Base-by-base conservation (phyloP, 2,888 invertebrate genomes). In the Ophion ellenae region DNA sequence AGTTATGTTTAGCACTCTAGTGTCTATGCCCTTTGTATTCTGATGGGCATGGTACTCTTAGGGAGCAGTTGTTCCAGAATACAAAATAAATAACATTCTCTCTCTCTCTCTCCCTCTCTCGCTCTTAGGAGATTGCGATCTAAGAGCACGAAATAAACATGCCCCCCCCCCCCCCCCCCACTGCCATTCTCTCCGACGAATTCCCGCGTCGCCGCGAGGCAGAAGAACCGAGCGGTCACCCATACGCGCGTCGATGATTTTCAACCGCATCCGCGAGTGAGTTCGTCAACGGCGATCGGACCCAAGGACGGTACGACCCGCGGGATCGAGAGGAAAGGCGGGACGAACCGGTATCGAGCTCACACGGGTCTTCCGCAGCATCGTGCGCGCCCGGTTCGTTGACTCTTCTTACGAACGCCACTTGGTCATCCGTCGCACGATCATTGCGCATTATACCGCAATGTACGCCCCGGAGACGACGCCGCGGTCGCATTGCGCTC, bases 271-370 rank as follows among this genome's bases (percentile, higher is more conserved):
- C n/a, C 32, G 53, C 53, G 53, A 17, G 73, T 71, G 66, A 74
- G 77, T 81, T 85, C 84, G 81, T 81, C 81, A 85, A 81, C 84
- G 57, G 32, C 6, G 36, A 47, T 70, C 47, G 28, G 32, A 70
- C 53, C 24, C 53, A 32, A 17, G 11, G 32, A 28, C 14, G 64
- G n/a, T 32, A 28, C 7, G 32, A 57, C 71, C n/a, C 47, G 57
- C 28, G 24, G 9, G 10, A 70, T 32, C 47, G 14, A 53, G 28
- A 53, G 70, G 28, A 70, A 45, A 28, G 45, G 61, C 63, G 74
- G 45, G 74, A 76, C 75, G 63, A 76, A 76, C 75, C 75, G 75
- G 75, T 76, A 75, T 47, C 17, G 63, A 9, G 64, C n/a, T 66
- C 47, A n/a, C n/a, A 28, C 32, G 53, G 11, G 53, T 53, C 66